A percentile compares a stretch with the other conserved stretches of the same genome.
Evolutionary conservation across 2,888 invertebrate genomes (phyloP).

Genomic region (Lasioglossum marginatum): DNA sequence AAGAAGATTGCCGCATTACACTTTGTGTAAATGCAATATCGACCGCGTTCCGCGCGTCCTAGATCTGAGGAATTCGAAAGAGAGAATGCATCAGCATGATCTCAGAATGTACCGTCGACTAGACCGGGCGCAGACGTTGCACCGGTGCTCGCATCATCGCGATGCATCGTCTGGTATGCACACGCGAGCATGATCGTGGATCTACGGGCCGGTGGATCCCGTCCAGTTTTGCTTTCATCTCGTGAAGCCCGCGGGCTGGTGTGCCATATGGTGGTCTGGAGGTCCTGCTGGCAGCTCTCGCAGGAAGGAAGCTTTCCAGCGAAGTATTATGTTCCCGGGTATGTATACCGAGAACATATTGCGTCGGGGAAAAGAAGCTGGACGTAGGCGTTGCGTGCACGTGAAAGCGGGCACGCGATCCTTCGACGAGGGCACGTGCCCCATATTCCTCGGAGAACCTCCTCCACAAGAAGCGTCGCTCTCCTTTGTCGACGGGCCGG

Average conservation of each 20-base stretch:
- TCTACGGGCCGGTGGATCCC: constrained; percentile 38
- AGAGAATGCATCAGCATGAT: constrained; percentile 20
- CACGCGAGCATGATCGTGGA: constrained; percentile 29
- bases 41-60: background rate
- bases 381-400: constrained; percentile 44
- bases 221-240: constrained; percentile 68
- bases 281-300: constrained; percentile 11
- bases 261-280: constrained; percentile 70
- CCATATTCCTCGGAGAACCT: constrained; percentile 60
- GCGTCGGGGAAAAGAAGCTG: constrained; percentile 56
- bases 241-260: constrained; percentile 52
- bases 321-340: constrained; percentile 74
- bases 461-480: constrained; percentile 43
- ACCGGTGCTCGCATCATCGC: constrained; percentile 11
- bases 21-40: background rate
- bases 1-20: background rate
- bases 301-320: constrained; percentile 77
- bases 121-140: constrained; percentile 11
- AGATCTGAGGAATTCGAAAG: background rate
- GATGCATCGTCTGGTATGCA: constrained; percentile 33
- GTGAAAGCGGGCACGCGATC: constrained; percentile 72
- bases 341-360: constrained; percentile 67
- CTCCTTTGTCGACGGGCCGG: constrained; percentile 66
- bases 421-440: constrained; percentile 75
- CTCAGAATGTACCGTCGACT: constrained; percentile 3